Evolutionary conservation across 2,888 invertebrate species (phyloP), one percentile per base, ranked within the genome.

Genomic region (Drosophila nr. perissopoda): DNA sequence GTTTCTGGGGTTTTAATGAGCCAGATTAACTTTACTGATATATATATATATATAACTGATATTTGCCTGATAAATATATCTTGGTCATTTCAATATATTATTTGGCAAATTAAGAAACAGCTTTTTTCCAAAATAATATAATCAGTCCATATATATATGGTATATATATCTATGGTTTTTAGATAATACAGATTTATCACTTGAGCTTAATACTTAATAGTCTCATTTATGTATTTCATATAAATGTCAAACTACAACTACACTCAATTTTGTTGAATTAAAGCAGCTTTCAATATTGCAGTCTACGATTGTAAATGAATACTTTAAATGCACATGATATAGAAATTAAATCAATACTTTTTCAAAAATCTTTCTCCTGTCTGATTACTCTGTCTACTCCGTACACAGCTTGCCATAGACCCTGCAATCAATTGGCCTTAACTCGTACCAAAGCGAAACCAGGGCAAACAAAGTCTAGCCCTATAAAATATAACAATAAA

Each of bases 381-480:
- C 16, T 8, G 45, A 8, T 25, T 45, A 25, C 45, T 25, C 25
- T 1, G 45, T 25, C 16, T 45, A 25, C 45, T 16, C 8, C 16
- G 7, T 13, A n/a, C 11, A 36, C 11, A 31, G 29, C 25, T 25
- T n/a, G 52, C 27, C 36, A 31, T 31, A 64, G 27, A 64, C n/a
- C 10, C 31, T 64, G 31, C 63, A 21, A 27, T 45, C 62, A 36
- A 48, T 54, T 67, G 64, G 27, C 64, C 25, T 11, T 4, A 16
- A 52, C 18, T 11, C 29, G 31, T 42, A 27, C 6, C 29, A 34
- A 16, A 29, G 49, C n/a, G 10, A 54, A 69, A 52, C 36, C 58
- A 31, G 59, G n/a, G 33, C 76, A 75, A 75, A 73, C 77, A 77
- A 64, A 33, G 74, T 77, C 77, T 77, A 66, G 77, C 63, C 60